phyloP scores from a whole-genome alignment of 2,888 invertebrate genomes.

The Cheilosia urbana region DNA sequence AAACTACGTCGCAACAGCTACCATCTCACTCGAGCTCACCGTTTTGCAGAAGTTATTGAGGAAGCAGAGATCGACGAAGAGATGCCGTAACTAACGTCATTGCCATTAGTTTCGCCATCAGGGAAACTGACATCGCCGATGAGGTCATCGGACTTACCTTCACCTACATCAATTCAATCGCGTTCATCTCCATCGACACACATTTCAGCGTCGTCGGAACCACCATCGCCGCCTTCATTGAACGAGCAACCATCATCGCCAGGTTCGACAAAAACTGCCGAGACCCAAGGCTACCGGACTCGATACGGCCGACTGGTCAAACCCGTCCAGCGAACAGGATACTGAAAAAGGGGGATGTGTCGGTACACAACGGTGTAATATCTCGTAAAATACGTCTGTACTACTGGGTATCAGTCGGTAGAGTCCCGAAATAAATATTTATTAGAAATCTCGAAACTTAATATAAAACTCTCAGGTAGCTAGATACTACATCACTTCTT shows the following conservation, averaged over 20 bases:
- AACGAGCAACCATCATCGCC: not conserved
- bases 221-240: not conserved
- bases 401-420: no score
- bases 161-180: no score
- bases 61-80: slow-evolving; percentile 2
- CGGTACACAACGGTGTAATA: not conserved
- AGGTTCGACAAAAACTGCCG: not conserved
- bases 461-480: no score
- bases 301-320: slow-evolving; percentile 3
- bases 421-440: no score
- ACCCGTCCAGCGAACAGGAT: not conserved
- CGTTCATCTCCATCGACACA: not conserved
- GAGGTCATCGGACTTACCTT: not conserved
- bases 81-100: not conserved
- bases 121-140: slow-evolving; percentile 3
- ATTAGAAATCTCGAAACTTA: no score
- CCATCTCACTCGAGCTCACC: slow-evolving; percentile 8
- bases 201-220: not conserved
- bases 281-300: not conserved
- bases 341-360: no score
- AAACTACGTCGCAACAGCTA: slow-evolving; percentile 12
- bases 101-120: not conserved
- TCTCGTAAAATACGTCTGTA: no score
- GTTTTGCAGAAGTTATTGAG: not conserved
- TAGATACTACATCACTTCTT: no score